A percentile compares a stretch with the other conserved stretches of the same genome.
phyloP scores from a whole-genome alignment of 1,140 invertebrate species.

The Papilio xuthus region DNA sequence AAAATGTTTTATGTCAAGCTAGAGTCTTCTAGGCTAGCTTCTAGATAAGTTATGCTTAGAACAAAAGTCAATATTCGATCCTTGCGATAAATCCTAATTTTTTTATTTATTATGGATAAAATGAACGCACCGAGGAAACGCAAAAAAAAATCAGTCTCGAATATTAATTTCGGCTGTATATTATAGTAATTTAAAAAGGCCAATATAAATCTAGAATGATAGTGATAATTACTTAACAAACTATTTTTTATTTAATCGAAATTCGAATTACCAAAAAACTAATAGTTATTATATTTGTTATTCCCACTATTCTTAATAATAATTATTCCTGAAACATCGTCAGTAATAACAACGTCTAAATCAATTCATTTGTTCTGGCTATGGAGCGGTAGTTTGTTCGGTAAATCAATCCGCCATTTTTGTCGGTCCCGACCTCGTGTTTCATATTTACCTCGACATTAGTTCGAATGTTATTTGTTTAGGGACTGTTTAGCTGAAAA shows the following conservation, averaged over 20 bases:
- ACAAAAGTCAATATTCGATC: too few species aligned
- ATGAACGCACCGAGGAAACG: too few species aligned
- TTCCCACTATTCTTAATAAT: not conserved
- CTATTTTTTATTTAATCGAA: not conserved
- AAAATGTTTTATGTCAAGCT: not conserved
- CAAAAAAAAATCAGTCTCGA: too few species aligned
- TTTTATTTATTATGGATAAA: too few species aligned
- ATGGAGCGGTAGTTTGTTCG: not conserved
- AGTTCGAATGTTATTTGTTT: slow-evolving; percentile 24
- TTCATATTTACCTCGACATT: slow-evolving; percentile 20
- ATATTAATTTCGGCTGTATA: too few species aligned
- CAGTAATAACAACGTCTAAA: not conserved
- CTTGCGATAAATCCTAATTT: too few species aligned
- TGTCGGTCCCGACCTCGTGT: slow-evolving; percentile 9
- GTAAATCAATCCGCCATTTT: slow-evolving; percentile 17
- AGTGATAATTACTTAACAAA: too few species aligned
- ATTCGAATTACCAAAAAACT: too few species aligned
- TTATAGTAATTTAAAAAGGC: too few species aligned
- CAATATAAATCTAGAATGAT: too few species aligned
- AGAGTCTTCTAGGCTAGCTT: too few species aligned
- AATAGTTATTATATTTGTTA: not conserved
- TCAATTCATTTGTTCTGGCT: slow-evolving; percentile 1
- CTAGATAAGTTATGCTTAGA: not conserved
- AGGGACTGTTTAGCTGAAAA: slow-evolving; percentile 4
- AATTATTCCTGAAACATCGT: not conserved